Conservation (phyloP, 2,797 vertebrate genomes). For the Oceanodroma leucorhoa region DNA sequence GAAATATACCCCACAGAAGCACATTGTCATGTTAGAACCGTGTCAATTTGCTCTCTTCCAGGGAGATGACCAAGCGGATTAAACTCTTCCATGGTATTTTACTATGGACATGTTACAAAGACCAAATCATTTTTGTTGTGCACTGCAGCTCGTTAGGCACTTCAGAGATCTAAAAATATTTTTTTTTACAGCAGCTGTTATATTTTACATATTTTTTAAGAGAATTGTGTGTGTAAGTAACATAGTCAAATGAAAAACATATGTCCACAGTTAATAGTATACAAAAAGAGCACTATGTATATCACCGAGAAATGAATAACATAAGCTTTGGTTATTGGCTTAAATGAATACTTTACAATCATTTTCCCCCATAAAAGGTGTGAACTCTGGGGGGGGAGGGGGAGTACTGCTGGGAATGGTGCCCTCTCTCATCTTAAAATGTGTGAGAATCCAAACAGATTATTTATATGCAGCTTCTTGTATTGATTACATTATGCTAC, state of each 20-base stretch:
- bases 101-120: constrained; percentile 31
- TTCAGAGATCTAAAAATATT: constrained; percentile 71
- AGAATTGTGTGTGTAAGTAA: constrained; percentile 65
- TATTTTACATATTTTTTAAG: constrained; percentile 71
- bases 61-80: constrained; percentile 27
- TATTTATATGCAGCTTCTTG: constrained; percentile 72
- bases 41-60: background rate
- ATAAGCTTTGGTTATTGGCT: constrained; percentile 72
- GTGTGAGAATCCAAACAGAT: constrained; percentile 74
- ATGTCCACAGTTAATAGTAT: constrained; percentile 71
- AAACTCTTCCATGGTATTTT: background rate
- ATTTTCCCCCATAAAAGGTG: constrained; percentile 71
- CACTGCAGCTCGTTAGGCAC: constrained; percentile 60
- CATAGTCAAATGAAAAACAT: constrained; percentile 74
- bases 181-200: constrained; percentile 68
- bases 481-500: constrained; percentile 74
- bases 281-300: constrained; percentile 70
- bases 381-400: constrained; percentile 63
- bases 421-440: constrained; percentile 74
- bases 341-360: constrained; percentile 75
- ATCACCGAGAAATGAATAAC: constrained; percentile 70
- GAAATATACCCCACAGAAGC: background rate
- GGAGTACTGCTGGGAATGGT: constrained; percentile 69
- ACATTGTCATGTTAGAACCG: background rate
- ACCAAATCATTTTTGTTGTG: constrained; percentile 60